These are phyloP conservation scores for Vimba vimba DNA, from an alignment of 2,113 vertebrate genomes.

Conservation along the genomic window DNA sequence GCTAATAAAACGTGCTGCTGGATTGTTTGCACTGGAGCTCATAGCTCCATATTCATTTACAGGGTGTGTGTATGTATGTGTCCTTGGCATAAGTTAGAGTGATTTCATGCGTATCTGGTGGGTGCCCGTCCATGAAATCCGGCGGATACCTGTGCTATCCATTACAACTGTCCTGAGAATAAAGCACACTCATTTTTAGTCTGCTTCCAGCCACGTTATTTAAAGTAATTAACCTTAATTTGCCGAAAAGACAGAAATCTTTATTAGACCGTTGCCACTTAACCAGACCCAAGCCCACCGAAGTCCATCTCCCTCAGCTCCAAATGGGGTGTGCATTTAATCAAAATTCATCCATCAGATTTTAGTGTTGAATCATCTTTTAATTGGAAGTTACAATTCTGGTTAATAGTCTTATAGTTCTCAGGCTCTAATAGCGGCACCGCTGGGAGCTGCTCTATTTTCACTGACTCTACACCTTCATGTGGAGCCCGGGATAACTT, in stretches of 20 bases:
- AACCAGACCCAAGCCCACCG: slow-evolving; percentile 85
- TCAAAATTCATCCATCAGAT: slow-evolving; percentile 99
- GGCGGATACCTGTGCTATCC: slow-evolving; percentile 79
- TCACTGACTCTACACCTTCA: slow-evolving; percentile 84
- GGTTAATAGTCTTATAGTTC: slow-evolving; percentile 99
- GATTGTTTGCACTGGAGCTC: slow-evolving; percentile 58
- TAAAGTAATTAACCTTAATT: slow-evolving; percentile 99
- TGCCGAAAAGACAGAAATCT: slow-evolving; percentile 87
- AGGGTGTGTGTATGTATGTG: slow-evolving; percentile 41
- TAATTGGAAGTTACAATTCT: slow-evolving; percentile 99
- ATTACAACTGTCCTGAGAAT: slow-evolving; percentile 85
- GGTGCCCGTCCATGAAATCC: slow-evolving; percentile 59
- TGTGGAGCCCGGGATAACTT: slow-evolving; percentile 67
- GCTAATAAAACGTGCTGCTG: slow-evolving; percentile 51
- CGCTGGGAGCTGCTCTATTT: slow-evolving; percentile 97
- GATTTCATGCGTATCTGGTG: slow-evolving; percentile 47
- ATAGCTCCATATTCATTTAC: slow-evolving; percentile 47
- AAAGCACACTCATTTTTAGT: slow-evolving; percentile 82
- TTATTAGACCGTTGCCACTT: slow-evolving; percentile 94
- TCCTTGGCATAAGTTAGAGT: slow-evolving; percentile 47
- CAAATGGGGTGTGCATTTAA: slow-evolving; percentile 98
- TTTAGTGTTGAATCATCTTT: slow-evolving; percentile 99
- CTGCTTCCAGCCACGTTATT: slow-evolving; percentile 93
- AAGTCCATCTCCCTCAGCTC: slow-evolving; percentile 92
- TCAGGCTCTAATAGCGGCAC: slow-evolving; percentile 95